phyloP scores from a whole-genome alignment of 2,113 vertebrate genomes.

The Solea senegalensis region DNA sequence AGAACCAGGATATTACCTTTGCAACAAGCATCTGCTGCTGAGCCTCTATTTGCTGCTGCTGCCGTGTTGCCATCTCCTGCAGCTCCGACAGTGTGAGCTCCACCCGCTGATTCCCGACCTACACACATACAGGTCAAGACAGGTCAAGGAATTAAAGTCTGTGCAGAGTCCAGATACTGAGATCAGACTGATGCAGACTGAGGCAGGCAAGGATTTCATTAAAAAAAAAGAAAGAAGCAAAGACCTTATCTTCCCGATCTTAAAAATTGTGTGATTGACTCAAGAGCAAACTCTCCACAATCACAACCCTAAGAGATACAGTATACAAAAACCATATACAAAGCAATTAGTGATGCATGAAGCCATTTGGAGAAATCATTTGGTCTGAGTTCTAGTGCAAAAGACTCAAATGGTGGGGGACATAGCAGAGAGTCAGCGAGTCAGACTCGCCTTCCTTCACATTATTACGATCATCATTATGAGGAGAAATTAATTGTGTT shows the following conservation, averaged over 20 bases:
- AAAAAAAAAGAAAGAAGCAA: not conserved
- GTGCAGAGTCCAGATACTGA: not conserved
- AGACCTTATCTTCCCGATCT: not conserved
- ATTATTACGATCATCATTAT: conserved; percentile 41
- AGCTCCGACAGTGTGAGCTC: conserved; percentile 80
- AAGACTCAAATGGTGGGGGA: conserved; percentile 19
- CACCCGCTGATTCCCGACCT: conserved; percentile 76
- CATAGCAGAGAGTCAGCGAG: conserved; percentile 7
- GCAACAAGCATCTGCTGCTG: conserved; percentile 81
- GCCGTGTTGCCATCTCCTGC: conserved; percentile 79
- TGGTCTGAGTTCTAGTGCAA: conserved; percentile 16
- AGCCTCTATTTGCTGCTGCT: conserved; percentile 80
- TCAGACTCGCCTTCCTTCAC: conserved; percentile 5
- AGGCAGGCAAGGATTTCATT: not conserved
- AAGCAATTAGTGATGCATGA: conserved; percentile 12
- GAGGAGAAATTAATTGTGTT: conserved; percentile 18
- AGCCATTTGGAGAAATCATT: conserved; percentile 26
- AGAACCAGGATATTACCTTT: conserved; percentile 64
- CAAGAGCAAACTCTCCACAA: too few species aligned
- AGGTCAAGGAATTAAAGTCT: not conserved
- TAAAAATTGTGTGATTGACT: too few species aligned
- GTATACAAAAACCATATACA: not conserved
- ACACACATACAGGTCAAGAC: conserved; percentile 34
- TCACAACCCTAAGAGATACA: too few species aligned
- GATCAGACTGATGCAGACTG: not conserved